These are phyloP conservation scores for Centropyge bicolor DNA, from an alignment of 2,797 vertebrate species.

Conservation along the genomic window DNA sequence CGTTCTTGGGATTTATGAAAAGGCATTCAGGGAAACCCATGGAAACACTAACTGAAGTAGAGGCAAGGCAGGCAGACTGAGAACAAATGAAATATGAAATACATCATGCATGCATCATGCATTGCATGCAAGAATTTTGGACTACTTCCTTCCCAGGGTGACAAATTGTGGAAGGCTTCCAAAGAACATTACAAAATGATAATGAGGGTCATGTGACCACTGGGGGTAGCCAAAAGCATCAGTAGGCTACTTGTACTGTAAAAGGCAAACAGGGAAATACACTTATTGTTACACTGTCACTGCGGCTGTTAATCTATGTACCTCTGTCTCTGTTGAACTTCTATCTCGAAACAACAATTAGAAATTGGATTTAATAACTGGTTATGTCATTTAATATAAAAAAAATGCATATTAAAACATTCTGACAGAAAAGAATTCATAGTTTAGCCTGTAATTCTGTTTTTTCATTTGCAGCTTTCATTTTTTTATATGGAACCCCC, in stretches of 20 bases:
- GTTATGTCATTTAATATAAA: no score
- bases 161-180: not conserved
- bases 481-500: no score
- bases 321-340: no score
- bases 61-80: not conserved
- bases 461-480: no score
- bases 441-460: no score
- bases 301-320: no score
- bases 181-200: not conserved
- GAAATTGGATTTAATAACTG: no score
- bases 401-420: no score
- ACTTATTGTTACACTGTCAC: no score
- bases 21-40: conserved; percentile 27
- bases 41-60: conserved; percentile 9
- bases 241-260: not conserved
- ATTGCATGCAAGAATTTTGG: not conserved
- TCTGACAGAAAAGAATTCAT: no score
- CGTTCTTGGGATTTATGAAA: conserved; percentile 33
- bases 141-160: not conserved
- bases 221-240: not conserved
- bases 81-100: not conserved
- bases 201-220: not conserved
- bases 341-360: no score
- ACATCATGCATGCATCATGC: not conserved
- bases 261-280: not conserved